Evolutionary conservation across 2,888 invertebrate genomes (phyloP).

Genomic region (Pandemis corylana): DNA sequence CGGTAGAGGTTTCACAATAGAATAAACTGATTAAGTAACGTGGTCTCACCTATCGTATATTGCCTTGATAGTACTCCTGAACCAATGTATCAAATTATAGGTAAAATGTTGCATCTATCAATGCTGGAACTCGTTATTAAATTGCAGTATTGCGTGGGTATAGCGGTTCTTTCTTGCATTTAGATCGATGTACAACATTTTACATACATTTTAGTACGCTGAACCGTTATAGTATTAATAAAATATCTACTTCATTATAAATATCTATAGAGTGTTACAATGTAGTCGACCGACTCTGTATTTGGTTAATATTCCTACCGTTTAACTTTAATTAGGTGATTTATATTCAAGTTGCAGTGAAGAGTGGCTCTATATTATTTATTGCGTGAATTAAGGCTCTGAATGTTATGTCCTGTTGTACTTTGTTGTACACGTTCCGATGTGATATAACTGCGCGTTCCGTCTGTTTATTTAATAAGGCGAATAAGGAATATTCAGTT

Average conservation of each 20-base stretch:
- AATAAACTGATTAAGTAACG: no score
- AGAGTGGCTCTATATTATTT: constrained; percentile 77
- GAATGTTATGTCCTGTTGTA: constrained; percentile 58
- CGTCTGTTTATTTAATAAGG: not conserved
- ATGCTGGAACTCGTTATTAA: constrained; percentile 9
- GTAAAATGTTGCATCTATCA: constrained; percentile 32
- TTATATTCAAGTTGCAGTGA: constrained; percentile 80
- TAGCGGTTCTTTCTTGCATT: constrained; percentile 41
- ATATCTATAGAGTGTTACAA: constrained; percentile 48
- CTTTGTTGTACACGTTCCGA: constrained; percentile 33
- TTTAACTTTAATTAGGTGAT: constrained; percentile 79
- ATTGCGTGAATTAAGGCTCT: constrained; percentile 66
- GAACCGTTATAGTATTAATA: constrained; percentile 46
- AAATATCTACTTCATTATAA: constrained; percentile 50
- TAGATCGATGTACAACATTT: constrained; percentile 44
- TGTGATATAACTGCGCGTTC: constrained; percentile 19
- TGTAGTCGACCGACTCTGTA: constrained; percentile 57
- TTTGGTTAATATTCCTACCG: constrained; percentile 70
- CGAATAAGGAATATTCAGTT: no score
- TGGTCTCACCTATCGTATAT: no score
- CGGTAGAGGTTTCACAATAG: no score
- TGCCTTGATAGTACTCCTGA: not conserved
- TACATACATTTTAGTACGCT: constrained; percentile 47
- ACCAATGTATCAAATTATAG: constrained; percentile 7
- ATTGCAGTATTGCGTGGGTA: constrained; percentile 23